These are phyloP conservation scores for Burhinus oedicnemus DNA, from an alignment of 2,113 vertebrate species.

Conservation along the genomic window DNA sequence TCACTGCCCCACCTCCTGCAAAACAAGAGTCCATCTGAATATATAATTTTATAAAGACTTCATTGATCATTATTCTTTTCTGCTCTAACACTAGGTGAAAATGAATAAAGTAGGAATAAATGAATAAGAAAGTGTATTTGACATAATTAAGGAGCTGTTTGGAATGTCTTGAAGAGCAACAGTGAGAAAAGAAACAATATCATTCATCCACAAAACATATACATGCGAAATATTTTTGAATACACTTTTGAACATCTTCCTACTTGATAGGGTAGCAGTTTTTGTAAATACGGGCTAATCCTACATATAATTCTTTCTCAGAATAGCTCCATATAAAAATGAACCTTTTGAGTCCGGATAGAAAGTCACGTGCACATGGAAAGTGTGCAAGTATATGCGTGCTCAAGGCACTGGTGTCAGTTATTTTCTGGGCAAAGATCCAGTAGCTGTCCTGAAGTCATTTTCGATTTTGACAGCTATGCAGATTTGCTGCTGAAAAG, in stretches of 20 bases:
- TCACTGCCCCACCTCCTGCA: neutral
- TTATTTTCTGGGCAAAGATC: neutral
- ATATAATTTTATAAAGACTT: neutral
- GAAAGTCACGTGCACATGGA: neutral
- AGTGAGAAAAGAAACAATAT: neutral
- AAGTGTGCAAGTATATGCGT: neutral
- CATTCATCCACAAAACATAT: neutral
- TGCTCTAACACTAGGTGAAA: neutral
- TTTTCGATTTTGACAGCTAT: conserved; percentile 28
- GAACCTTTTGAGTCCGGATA: neutral
- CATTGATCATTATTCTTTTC: neutral
- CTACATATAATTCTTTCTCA: neutral
- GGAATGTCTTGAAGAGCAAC: neutral
- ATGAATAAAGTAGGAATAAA: neutral
- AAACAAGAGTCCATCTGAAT: neutral
- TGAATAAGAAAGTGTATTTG: neutral
- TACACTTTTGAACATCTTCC: neutral
- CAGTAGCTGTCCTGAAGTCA: neutral
- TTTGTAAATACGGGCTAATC: neutral
- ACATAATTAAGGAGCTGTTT: neutral
- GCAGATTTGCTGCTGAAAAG: neutral
- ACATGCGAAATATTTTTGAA: neutral
- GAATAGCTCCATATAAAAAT: neutral
- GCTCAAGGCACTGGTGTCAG: neutral
- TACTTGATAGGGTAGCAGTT: neutral